Evolutionary conservation across 2,797 vertebrate species (phyloP), one percentile per base, ranked within the genome.

Genomic region (Eupleurogrammus muticus): DNA sequence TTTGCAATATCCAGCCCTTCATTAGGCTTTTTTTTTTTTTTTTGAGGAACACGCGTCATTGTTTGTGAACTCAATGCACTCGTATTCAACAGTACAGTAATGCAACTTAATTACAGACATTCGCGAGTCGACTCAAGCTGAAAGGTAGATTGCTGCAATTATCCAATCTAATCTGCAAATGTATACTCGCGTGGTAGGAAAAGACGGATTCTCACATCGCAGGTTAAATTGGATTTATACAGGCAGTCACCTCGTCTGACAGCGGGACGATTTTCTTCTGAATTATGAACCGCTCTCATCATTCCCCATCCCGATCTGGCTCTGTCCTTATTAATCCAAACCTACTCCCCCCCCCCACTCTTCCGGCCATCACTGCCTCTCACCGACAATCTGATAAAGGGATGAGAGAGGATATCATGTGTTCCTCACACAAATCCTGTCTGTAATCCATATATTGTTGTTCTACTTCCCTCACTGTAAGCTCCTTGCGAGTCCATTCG

Each of bases 351-450:
- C 71, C 61, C 78, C 77, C 28, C 6, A 28, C 28, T 28, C 82
- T 77, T 78, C 62, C 55, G 55, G 82, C 78, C 76, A 79, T 79
- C 23, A 17, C 74, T 53, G 76, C 83, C 80, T 89, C 77, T 75
- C 88, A 86, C 46, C 21, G 75, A 85, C 88, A 87, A 92, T 92
- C 92, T 90, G 92, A 93, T 93, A 92, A 93, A 90, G 67, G 90
- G 92, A 93, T 93, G 89, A 92, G 84, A 76, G 83, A 87, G 87
- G 89, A 91, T 92, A 93, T 94, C 92, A 90, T 88, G 88, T 88
- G 90, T 88, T 91, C 82, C 92, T 93, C 92, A 89, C 91, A 92
- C 89, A 93, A 92, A 93, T 93, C 92, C 92, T 83, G 86, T 56
- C 80, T 89, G 90, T 94, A 94, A 94, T 93, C 92, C 89, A 21